Conservation (phyloP, 2,888 invertebrate genomes). For the Meloe dianella region DNA sequence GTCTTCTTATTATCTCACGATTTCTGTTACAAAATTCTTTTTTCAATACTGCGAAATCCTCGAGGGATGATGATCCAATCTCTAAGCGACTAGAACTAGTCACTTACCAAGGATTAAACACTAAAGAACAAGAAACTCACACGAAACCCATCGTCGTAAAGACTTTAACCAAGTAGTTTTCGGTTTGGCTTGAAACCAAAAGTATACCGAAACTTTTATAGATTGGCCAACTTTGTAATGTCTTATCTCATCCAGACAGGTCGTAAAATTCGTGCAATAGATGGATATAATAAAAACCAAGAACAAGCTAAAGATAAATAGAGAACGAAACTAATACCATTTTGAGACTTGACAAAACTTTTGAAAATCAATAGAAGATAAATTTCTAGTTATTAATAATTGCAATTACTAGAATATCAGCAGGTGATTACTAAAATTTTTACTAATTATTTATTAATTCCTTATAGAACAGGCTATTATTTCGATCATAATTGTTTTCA, state of each 20-base stretch:
- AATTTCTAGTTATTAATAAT: neutral
- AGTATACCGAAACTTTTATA: slow-evolving; percentile 45
- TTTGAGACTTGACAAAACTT: neutral
- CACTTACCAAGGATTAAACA: slow-evolving; percentile 34
- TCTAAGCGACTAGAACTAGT: slow-evolving; percentile 15
- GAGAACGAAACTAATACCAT: neutral
- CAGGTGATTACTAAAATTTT: neutral
- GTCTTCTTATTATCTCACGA: no score
- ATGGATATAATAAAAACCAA: slow-evolving; percentile 39
- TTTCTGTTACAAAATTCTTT: neutral
- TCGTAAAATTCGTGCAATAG: slow-evolving; percentile 57
- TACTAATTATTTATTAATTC: neutral
- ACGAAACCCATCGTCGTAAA: slow-evolving; percentile 43
- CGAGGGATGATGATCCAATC: slow-evolving; percentile 12
- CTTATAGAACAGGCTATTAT: neutral
- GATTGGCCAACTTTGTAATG: slow-evolving; percentile 59
- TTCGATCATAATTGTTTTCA: neutral
- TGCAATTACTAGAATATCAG: neutral
- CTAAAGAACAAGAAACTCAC: slow-evolving; percentile 41
- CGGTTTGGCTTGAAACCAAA: slow-evolving; percentile 46
- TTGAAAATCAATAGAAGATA: neutral
- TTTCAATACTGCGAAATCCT: neutral
- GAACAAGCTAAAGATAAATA: neutral
- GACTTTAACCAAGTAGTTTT: slow-evolving; percentile 41
- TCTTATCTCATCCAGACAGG: slow-evolving; percentile 55